Evolutionary conservation across 2,888 invertebrate species (phyloP).

Genomic region (Chaetoderma sp.): DNA sequence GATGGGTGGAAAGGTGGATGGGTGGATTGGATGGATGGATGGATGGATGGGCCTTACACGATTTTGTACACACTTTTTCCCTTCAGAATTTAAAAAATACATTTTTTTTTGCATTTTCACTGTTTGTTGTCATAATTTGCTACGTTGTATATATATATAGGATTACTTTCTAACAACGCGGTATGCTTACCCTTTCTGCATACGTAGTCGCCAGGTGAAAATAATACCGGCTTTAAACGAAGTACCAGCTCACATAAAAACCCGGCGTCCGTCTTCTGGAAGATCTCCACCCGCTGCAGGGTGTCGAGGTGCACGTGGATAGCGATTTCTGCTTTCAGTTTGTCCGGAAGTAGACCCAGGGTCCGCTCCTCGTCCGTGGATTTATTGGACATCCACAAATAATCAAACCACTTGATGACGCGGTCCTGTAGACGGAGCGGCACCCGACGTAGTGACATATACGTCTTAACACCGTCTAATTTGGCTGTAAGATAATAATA

Average conservation of each 20-base stretch:
- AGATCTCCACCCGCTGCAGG: slow-evolving; percentile 91
- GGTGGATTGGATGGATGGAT: too few species aligned
- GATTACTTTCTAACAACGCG: too few species aligned
- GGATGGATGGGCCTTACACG: too few species aligned
- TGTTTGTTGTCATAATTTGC: too few species aligned
- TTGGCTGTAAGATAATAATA: slow-evolving; percentile 81
- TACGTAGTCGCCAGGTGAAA: slow-evolving; percentile 98
- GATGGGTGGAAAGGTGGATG: too few species aligned
- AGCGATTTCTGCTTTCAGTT: slow-evolving; percentile 98
- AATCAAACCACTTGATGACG: slow-evolving; percentile 99
- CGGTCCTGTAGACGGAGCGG: slow-evolving; percentile 95
- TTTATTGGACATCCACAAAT: slow-evolving; percentile 98
- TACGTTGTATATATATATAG: too few species aligned
- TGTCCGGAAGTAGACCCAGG: slow-evolving; percentile 75
- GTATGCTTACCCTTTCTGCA: slow-evolving; percentile 93
- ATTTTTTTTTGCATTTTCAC: too few species aligned
- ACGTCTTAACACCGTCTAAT: slow-evolving; percentile 97
- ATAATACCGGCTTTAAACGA: slow-evolving; percentile 92
- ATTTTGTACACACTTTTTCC: too few species aligned
- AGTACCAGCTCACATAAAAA: slow-evolving; percentile 97
- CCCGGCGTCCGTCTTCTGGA: slow-evolving; percentile 99
- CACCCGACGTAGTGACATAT: slow-evolving; percentile 96
- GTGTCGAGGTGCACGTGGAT: slow-evolving; percentile 99
- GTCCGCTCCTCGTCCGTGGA: slow-evolving; percentile 94
- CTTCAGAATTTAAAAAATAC: too few species aligned